phyloP scores from a whole-genome alignment of 2,113 vertebrate species.

The Triplophysa tibetana region DNA sequence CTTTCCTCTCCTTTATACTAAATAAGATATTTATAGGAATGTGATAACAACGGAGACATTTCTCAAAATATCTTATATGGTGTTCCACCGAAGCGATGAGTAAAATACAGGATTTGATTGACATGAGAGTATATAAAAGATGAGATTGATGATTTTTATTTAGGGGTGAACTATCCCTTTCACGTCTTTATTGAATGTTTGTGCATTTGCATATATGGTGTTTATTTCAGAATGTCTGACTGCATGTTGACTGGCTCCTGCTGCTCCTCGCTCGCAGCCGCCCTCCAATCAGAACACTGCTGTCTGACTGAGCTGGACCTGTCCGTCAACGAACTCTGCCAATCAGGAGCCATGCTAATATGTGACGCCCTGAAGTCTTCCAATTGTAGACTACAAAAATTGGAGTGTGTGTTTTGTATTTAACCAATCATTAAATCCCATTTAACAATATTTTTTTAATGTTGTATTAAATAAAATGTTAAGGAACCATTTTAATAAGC shows the following conservation, averaged over 20 bases:
- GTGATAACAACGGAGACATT: too few relatives aligned
- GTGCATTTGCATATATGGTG: not conserved
- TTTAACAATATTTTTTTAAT: too few relatives aligned
- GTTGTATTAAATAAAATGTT: too few relatives aligned
- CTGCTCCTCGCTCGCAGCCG: constrained; percentile 60
- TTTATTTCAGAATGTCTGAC: constrained; percentile 56
- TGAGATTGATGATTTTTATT: too few relatives aligned
- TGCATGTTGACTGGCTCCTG: constrained; percentile 57
- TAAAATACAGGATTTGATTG: too few relatives aligned
- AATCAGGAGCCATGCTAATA: constrained; percentile 68
- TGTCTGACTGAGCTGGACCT: constrained; percentile 64
- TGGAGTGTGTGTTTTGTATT: constrained; percentile 52
- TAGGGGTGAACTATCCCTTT: too few relatives aligned
- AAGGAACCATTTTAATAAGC: too few relatives aligned
- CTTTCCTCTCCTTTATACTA: too few relatives aligned
- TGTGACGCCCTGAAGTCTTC: constrained; percentile 59
- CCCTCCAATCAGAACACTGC: constrained; percentile 63
- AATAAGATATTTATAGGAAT: too few relatives aligned
- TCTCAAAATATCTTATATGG: too few relatives aligned
- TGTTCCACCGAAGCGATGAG: too few relatives aligned
- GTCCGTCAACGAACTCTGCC: constrained; percentile 65
- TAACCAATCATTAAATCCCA: not conserved
- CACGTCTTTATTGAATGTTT: not conserved
- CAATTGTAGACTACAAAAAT: constrained; percentile 57
- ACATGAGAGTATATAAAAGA: too few relatives aligned